These are phyloP conservation scores for Macrocentrus cingulum DNA, from an alignment of 1,140 invertebrate genomes.

Conservation along the genomic window DNA sequence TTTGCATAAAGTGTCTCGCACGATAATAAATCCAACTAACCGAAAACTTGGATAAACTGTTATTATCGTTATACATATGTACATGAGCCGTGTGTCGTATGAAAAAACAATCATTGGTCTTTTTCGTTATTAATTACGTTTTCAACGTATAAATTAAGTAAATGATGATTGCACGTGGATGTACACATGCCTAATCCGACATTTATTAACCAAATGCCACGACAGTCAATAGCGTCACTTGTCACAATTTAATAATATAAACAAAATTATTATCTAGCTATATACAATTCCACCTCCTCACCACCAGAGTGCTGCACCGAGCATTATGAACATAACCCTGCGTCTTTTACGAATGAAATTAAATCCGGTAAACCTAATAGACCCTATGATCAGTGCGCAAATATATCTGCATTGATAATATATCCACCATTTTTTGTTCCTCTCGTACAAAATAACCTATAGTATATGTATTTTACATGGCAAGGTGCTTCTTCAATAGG, in stretches of 20 bases:
- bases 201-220: constrained; percentile 3
- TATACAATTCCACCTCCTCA: constrained; percentile 14
- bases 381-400: too few relatives aligned
- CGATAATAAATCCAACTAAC: too few relatives aligned
- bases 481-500: not conserved
- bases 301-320: not conserved
- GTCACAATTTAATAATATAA: not conserved
- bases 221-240: constrained; percentile 4
- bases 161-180: too few relatives aligned
- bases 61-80: constrained; percentile 25
- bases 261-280: constrained; percentile 12
- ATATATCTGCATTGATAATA: not conserved
- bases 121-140: not conserved
- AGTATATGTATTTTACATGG: not conserved
- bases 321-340: not conserved
- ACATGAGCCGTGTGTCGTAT: constrained; percentile 21
- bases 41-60: too few relatives aligned
- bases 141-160: constrained; percentile 1
- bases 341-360: not conserved
- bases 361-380: too few relatives aligned
- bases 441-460: not conserved
- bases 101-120: constrained; percentile 12
- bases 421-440: not conserved
- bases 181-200: too few relatives aligned
- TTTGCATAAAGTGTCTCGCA: too few relatives aligned